phyloP scores from a whole-genome alignment of 2,888 invertebrate species.

The Microchrysa polita region DNA sequence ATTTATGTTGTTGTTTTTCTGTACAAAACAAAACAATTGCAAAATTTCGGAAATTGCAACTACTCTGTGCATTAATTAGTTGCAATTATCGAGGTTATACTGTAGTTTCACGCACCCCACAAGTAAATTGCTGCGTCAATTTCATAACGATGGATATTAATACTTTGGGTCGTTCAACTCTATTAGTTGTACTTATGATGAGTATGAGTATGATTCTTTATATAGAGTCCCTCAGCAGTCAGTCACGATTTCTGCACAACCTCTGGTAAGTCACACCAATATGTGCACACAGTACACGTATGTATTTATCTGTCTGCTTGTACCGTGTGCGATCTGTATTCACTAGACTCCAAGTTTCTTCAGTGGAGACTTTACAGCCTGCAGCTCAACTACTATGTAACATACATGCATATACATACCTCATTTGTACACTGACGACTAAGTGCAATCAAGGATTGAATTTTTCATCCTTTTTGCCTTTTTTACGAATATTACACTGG shows the following conservation, averaged over 20 bases:
- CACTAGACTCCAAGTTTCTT: slow-evolving; percentile 11
- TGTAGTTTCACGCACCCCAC: background rate
- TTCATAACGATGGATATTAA: slow-evolving; percentile 29
- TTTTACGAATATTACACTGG: background rate
- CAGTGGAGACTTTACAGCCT: too few relatives aligned
- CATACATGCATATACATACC: too few relatives aligned
- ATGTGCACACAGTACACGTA: background rate
- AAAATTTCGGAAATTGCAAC: too few relatives aligned
- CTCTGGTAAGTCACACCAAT: background rate
- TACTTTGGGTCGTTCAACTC: slow-evolving; percentile 7
- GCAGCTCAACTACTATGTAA: background rate
- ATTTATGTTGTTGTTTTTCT: too few relatives aligned
- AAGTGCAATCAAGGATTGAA: slow-evolving; percentile 34
- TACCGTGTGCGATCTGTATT: background rate
- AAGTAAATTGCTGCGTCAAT: slow-evolving; percentile 26
- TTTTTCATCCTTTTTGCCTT: slow-evolving; percentile 14
- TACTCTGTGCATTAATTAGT: too few relatives aligned
- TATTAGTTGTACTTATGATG: too few relatives aligned
- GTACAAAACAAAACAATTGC: too few relatives aligned
- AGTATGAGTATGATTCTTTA: slow-evolving; percentile 9
- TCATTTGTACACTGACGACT: background rate
- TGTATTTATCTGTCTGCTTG: slow-evolving; percentile 7
- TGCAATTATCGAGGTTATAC: too few relatives aligned
- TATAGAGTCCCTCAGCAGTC: slow-evolving; percentile 13
- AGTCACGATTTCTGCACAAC: slow-evolving; percentile 29